phyloP scores from a whole-genome alignment of 2,113 vertebrate species.

The Tragelaphus strepsiceros region DNA sequence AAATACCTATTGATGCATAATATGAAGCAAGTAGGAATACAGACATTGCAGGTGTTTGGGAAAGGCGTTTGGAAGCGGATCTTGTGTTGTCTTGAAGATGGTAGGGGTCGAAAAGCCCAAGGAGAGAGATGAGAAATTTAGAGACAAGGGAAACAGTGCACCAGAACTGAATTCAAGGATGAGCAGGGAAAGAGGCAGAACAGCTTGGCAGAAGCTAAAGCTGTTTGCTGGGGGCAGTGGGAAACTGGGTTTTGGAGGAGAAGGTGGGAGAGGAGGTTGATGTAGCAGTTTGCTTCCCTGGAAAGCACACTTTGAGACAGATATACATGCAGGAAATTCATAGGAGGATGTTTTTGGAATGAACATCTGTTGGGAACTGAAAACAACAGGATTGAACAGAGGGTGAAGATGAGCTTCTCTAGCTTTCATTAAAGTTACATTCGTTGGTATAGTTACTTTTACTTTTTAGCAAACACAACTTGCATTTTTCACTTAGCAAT shows the following conservation, averaged over 20 bases:
- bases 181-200: neutral
- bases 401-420: neutral
- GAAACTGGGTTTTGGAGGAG: neutral
- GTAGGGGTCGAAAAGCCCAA: neutral
- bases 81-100: neutral
- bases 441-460: neutral
- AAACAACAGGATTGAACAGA: neutral
- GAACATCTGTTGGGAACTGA: neutral
- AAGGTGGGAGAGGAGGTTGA: neutral
- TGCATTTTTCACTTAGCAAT: neutral
- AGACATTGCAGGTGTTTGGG: neutral
- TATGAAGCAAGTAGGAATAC: neutral
- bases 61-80: neutral
- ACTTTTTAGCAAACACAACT: neutral
- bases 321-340: neutral
- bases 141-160: neutral
- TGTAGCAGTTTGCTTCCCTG: neutral
- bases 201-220: neutral
- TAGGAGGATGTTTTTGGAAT: neutral
- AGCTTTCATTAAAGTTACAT: neutral
- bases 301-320: neutral
- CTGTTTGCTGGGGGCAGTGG: neutral
- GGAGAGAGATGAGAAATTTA: neutral
- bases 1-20: neutral
- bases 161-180: neutral